Evolutionary conservation across 2,113 vertebrate genomes (phyloP).

Genomic region (Xenotilapia leptura): DNA sequence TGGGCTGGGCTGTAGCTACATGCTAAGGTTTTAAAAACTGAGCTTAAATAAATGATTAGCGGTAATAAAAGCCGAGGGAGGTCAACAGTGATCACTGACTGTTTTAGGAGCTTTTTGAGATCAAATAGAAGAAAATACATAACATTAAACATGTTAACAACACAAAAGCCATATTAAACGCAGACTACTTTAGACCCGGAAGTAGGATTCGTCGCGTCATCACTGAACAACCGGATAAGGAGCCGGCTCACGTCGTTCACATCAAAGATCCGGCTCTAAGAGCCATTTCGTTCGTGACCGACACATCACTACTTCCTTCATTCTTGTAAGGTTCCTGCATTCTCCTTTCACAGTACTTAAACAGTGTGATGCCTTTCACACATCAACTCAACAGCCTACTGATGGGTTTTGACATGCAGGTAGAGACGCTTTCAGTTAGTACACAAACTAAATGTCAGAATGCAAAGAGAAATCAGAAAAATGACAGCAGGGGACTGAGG

Average conservation of each 20-base stretch:
- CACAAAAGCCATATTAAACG: too few relatives aligned
- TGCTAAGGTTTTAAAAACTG: too few relatives aligned
- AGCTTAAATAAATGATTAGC: too few relatives aligned
- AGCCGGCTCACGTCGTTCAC: not conserved
- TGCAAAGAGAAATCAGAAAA: not conserved
- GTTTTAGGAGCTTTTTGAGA: too few relatives aligned
- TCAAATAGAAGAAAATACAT: too few relatives aligned
- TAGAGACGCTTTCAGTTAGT: not conserved
- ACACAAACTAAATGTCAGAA: not conserved
- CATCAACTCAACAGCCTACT: not conserved
- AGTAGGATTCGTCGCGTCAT: too few relatives aligned
- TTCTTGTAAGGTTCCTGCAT: not conserved
- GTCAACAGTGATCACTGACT: too few relatives aligned
- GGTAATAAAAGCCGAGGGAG: too few relatives aligned
- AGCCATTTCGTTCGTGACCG: accelerated
- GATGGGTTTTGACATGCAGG: not conserved
- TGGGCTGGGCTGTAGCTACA: too few relatives aligned
- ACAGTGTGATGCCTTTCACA: not conserved
- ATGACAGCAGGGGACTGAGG: not conserved
- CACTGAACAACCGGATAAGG: not conserved
- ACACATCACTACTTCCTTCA: not conserved
- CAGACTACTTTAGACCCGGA: too few relatives aligned
- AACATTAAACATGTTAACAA: too few relatives aligned
- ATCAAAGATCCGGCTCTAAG: not conserved
- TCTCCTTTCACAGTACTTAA: not conserved